A percentile compares a stretch with the other conserved stretches of the same genome.
These are phyloP conservation scores for Lamprotornis superbus DNA, from an alignment of 2,113 vertebrate genomes.

Conservation along the genomic window DNA sequence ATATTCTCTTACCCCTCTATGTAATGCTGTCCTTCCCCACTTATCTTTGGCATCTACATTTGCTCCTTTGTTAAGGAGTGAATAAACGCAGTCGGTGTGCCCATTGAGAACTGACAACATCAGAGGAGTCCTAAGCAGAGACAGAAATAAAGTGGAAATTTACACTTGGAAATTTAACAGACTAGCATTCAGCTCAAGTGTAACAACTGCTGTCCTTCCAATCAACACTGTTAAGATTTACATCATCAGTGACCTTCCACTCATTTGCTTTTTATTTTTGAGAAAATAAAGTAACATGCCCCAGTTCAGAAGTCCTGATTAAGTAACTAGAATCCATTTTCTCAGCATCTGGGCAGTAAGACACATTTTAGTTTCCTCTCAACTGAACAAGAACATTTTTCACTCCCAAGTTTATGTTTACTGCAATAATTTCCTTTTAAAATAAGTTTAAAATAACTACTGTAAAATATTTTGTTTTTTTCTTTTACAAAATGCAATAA, in stretches of 20 bases:
- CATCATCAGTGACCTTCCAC: not conserved
- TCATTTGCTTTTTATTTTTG: not conserved
- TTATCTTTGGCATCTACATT: constrained; percentile 96
- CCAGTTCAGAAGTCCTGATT: not conserved
- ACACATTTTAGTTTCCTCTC: not conserved
- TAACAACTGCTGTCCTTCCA: not conserved
- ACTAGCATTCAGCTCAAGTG: not conserved
- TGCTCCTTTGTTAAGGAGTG: constrained; percentile 93
- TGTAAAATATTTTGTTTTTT: not conserved
- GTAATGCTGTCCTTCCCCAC: constrained; percentile 92
- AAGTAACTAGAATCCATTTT: not conserved
- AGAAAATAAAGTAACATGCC: not conserved
- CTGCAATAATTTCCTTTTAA: not conserved
- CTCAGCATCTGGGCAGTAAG: not conserved
- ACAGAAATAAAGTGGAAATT: not conserved
- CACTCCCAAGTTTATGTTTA: not conserved
- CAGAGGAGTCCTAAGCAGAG: constrained; percentile 85
- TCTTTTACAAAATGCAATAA: not conserved
- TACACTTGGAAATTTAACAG: not conserved
- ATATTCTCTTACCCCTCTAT: constrained; percentile 87
- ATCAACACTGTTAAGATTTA: not conserved
- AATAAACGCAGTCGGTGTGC: constrained; percentile 96
- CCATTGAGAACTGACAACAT: constrained; percentile 97
- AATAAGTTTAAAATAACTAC: not conserved
- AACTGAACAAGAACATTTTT: not conserved